These are phyloP conservation scores for Drosophila koepferae DNA, from an alignment of 2,888 invertebrate genomes.

Conservation along the genomic window DNA sequence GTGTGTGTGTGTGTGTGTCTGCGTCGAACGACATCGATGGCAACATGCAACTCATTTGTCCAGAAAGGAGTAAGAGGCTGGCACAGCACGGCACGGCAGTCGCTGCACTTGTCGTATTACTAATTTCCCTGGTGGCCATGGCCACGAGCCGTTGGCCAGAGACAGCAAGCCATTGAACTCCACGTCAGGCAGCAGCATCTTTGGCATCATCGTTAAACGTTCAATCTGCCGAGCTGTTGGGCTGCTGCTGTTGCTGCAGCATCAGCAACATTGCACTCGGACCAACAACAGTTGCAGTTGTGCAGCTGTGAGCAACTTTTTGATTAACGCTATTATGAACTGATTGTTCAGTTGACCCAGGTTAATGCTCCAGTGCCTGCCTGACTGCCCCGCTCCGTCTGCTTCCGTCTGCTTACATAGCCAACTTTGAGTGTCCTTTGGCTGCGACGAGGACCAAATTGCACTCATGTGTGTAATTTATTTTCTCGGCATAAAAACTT, in stretches of 20 bases:
- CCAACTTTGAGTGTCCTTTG: constrained; percentile 40
- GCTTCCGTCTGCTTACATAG: constrained; percentile 8
- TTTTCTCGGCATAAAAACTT: constrained; percentile 81
- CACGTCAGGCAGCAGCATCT: constrained; percentile 29
- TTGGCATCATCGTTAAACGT: constrained; percentile 69
- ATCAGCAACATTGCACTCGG: constrained; percentile 39
- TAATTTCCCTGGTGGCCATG: constrained; percentile 80
- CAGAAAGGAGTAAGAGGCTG: constrained; percentile 20
- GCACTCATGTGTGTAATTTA: constrained; percentile 81
- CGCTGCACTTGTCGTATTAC: constrained; percentile 80
- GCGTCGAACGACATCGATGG: constrained; percentile 31
- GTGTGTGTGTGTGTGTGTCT: constrained; percentile 11
- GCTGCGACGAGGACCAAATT: constrained; percentile 59
- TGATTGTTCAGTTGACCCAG: constrained; percentile 78
- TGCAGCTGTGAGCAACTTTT: constrained; percentile 63
- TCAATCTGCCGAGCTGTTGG: constrained; percentile 50
- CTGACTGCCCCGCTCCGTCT: neutral
- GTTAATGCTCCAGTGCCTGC: constrained; percentile 62
- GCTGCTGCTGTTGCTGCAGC: constrained; percentile 39
- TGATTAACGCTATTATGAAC: constrained; percentile 80
- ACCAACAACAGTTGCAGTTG: constrained; percentile 34
- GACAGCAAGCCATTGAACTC: constrained; percentile 46
- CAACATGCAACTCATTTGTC: constrained; percentile 79
- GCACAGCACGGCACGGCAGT: constrained; percentile 36
- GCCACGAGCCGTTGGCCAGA: constrained; percentile 43